Evolutionary conservation across 2,797 vertebrate species (phyloP).

Genomic region (Liparis tanakae): DNA sequence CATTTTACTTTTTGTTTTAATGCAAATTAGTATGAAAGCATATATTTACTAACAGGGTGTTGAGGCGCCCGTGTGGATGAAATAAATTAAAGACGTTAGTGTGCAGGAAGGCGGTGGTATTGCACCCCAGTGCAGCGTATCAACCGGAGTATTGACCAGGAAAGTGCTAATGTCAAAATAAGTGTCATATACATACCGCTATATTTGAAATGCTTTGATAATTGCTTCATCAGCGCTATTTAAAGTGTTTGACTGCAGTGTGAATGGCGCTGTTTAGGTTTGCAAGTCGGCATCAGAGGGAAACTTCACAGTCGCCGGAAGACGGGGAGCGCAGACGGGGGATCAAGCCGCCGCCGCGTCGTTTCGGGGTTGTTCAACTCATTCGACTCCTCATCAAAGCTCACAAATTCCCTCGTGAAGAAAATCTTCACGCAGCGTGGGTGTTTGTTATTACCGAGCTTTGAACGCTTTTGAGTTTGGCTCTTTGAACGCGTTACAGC

Average conservation of each 20-base stretch:
- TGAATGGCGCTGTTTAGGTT: neutral
- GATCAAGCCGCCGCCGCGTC: constrained; percentile 9
- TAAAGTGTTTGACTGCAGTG: neutral
- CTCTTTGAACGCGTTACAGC: neutral
- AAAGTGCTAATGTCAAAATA: neutral
- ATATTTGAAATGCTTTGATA: neutral
- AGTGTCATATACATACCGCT: neutral
- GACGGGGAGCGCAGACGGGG: neutral
- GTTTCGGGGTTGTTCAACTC: constrained; percentile 23
- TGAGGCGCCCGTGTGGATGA: too few species aligned
- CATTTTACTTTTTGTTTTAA: too few species aligned
- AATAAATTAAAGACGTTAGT: too few species aligned
- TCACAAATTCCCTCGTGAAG: constrained; percentile 30
- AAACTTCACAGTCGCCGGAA: constrained; percentile 16
- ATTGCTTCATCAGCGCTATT: neutral
- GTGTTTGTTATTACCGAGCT: constrained; percentile 20
- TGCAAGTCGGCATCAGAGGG: neutral
- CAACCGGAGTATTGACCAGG: neutral
- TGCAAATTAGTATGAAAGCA: too few species aligned
- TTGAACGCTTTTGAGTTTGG: constrained; percentile 35
- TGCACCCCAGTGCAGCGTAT: neutral
- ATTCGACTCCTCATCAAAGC: constrained; percentile 41
- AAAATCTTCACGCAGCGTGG: constrained; percentile 38
- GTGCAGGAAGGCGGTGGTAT: neutral
- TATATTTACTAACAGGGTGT: too few species aligned